Conservation (phyloP, 2,113 vertebrate genomes). For the Melanocharis versteri region DNA sequence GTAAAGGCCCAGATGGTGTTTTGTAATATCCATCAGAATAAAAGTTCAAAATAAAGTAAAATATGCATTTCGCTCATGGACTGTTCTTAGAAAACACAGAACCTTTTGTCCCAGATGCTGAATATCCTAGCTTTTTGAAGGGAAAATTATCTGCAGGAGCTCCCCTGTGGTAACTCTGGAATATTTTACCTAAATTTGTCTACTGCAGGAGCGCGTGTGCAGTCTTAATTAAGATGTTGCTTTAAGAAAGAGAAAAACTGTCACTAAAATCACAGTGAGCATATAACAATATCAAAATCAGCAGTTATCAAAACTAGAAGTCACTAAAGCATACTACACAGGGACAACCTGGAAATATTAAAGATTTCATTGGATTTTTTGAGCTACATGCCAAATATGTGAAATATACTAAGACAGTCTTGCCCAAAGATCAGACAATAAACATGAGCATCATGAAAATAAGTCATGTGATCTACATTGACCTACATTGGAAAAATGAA, state of each 20-base stretch:
- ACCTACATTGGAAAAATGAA: background rate
- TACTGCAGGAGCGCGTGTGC: accelerated
- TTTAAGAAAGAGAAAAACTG: background rate
- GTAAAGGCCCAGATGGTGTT: background rate
- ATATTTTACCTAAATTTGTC: background rate
- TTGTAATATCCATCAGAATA: background rate
- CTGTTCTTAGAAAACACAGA: background rate
- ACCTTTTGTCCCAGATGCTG: background rate
- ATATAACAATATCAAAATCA: background rate
- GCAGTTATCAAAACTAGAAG: background rate
- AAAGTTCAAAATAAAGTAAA: background rate
- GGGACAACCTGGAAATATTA: background rate
- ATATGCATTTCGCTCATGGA: background rate
- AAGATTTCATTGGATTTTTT: background rate
- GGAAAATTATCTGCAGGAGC: background rate
- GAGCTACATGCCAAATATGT: background rate
- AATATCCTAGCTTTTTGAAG: background rate
- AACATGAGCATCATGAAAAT: background rate
- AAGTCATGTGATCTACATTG: background rate
- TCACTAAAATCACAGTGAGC: background rate
- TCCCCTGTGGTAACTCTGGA: background rate
- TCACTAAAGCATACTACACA: background rate
- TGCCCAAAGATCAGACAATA: background rate
- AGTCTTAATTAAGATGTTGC: background rate
- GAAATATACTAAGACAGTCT: background rate